Conservation (phyloP, 1,140 invertebrate genomes). For the Coenobita brevimanus region DNA sequence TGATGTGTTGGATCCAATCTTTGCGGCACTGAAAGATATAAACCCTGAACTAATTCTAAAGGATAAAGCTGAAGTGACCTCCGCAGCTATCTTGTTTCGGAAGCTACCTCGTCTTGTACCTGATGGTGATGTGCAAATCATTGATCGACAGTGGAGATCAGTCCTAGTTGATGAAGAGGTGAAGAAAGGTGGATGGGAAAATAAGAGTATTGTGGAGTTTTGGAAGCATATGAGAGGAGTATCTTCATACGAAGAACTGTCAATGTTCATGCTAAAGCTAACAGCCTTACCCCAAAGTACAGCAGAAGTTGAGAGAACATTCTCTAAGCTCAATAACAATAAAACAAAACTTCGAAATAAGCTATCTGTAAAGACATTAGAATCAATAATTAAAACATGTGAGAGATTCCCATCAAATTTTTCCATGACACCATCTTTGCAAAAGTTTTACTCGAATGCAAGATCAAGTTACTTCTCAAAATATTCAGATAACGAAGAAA, state of each 20-base stretch:
- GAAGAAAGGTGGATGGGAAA: slow-evolving; percentile 33
- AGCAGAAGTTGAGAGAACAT: slow-evolving; percentile 31
- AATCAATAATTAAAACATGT: slow-evolving; percentile 3
- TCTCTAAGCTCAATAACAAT: slow-evolving; percentile 22
- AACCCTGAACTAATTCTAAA: slow-evolving; percentile 10
- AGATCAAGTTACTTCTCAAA: not conserved
- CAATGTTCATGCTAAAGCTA: slow-evolving; percentile 16
- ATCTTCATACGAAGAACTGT: slow-evolving; percentile 8
- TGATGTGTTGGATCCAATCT: not conserved
- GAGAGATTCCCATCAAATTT: slow-evolving; percentile 17
- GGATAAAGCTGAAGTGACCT: slow-evolving; percentile 11
- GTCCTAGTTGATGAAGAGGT: slow-evolving; percentile 24
- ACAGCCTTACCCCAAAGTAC: slow-evolving; percentile 27
- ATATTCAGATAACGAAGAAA: slow-evolving; percentile 39
- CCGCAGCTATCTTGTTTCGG: not conserved
- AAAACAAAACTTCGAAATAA: slow-evolving; percentile 23
- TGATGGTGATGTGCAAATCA: slow-evolving; percentile 5
- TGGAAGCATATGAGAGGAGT: slow-evolving; percentile 20
- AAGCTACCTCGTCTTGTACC: not conserved
- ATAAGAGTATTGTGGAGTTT: slow-evolving; percentile 22
- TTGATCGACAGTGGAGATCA: slow-evolving; percentile 21
- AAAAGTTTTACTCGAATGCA: slow-evolving; percentile 11
- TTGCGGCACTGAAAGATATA: slow-evolving; percentile 7
- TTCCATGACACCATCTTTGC: not conserved
- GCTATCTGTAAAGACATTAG: slow-evolving; percentile 4